phyloP scores from a whole-genome alignment of 2,888 invertebrate species.

The Mesorhabditis belari region DNA sequence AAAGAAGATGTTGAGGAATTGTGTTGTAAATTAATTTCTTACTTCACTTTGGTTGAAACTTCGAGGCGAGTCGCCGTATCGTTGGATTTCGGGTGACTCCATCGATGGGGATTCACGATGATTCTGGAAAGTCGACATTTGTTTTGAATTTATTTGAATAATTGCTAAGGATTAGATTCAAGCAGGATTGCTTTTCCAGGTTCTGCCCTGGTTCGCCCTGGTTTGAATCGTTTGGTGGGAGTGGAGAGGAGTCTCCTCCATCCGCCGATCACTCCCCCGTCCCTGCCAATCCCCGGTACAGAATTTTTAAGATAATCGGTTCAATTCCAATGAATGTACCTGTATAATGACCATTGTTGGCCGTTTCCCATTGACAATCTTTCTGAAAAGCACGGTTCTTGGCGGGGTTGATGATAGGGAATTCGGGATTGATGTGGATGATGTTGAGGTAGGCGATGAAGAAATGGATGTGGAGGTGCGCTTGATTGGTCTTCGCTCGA shows the following conservation, averaged over 20 bases:
- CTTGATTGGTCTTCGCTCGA: not conserved
- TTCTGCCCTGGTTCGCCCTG: no score
- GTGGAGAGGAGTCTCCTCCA: no score
- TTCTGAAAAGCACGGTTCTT: not conserved
- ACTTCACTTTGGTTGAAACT: constrained; percentile 1
- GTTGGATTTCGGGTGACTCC: constrained; percentile 14
- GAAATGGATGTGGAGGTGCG: not conserved
- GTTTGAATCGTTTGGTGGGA: no score
- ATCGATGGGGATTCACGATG: constrained; percentile 11
- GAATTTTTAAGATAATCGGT: no score
- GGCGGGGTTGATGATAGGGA: not conserved
- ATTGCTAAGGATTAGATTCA: no score
- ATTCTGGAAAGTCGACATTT: not conserved
- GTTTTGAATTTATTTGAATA: no score
- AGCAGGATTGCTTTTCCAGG: no score
- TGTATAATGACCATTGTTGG: not conserved
- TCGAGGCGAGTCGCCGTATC: constrained; percentile 33
- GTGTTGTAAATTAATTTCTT: no score
- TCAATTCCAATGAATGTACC: no score
- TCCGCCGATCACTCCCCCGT: no score
- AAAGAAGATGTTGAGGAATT: no score
- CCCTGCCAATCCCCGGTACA: no score
- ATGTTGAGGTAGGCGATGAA: not conserved
- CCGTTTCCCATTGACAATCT: not conserved
- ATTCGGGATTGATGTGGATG: not conserved